Evolutionary conservation across 2,888 invertebrate genomes (phyloP).

Genomic region (Andrena camellia): DNA sequence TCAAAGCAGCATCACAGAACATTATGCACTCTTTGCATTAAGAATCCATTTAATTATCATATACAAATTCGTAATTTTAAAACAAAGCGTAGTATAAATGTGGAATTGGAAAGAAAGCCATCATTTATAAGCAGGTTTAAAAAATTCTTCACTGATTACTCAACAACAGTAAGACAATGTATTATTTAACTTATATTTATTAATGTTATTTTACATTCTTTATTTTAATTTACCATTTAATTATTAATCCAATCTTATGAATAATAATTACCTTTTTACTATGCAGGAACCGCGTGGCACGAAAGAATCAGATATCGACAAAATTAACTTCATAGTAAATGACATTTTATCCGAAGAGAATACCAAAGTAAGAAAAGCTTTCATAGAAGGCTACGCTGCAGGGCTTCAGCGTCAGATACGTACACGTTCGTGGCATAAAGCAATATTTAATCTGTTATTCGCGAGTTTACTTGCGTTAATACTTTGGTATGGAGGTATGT

Average conservation of each 20-base stretch:
- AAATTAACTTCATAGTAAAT: slow-evolving; percentile 86
- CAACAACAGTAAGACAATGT: slow-evolving; percentile 56
- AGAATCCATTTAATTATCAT: slow-evolving; percentile 73
- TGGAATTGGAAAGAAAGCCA: slow-evolving; percentile 91
- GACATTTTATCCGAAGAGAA: slow-evolving; percentile 88
- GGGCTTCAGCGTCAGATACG: slow-evolving; percentile 86
- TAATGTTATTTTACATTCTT: slow-evolving; percentile 1
- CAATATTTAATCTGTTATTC: slow-evolving; percentile 3
- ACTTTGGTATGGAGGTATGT: slow-evolving; percentile 33
- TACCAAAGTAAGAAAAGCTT: slow-evolving; percentile 93
- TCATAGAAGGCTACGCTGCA: slow-evolving; percentile 95
- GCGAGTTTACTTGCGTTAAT: neutral
- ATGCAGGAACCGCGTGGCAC: neutral
- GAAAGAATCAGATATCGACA: slow-evolving; percentile 84
- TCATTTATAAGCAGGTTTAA: slow-evolving; percentile 82
- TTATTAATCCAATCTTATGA: neutral
- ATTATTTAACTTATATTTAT: slow-evolving; percentile 4
- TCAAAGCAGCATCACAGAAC: slow-evolving; percentile 70
- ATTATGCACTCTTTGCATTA: slow-evolving; percentile 65
- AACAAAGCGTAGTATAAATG: slow-evolving; percentile 90
- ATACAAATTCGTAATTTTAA: slow-evolving; percentile 91
- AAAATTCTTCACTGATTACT: slow-evolving; percentile 73
- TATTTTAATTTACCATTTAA: neutral
- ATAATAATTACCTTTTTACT: slow-evolving; percentile 7
- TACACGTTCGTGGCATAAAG: slow-evolving; percentile 64